These are phyloP conservation scores for Hirudo medicinalis DNA, from an alignment of 1,140 invertebrate species.

Conservation along the genomic window DNA sequence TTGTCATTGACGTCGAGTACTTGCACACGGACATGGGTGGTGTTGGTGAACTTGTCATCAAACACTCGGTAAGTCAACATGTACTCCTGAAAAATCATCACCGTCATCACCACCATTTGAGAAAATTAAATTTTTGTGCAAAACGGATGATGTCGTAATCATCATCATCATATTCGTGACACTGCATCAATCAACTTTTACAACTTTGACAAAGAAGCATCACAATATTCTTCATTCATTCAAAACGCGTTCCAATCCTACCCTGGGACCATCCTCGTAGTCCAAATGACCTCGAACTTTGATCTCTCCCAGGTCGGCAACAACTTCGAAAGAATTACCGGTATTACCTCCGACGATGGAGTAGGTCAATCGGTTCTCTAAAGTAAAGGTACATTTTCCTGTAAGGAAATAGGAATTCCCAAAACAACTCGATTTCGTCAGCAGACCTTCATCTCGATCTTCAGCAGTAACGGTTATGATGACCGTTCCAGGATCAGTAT, in stretches of 20 bases:
- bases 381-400: conserved; percentile 32
- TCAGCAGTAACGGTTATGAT: conserved; percentile 92
- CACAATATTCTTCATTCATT: no score
- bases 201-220: no score
- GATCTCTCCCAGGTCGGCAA: conserved; percentile 91
- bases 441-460: conserved; percentile 86
- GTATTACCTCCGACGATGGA: conserved; percentile 96
- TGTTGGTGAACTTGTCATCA: conserved; percentile 25
- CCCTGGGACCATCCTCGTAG: conserved; percentile 60
- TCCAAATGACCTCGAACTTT: conserved; percentile 83
- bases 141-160: no score
- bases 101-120: not conserved
- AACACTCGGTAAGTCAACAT: conserved; percentile 22
- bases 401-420: no score
- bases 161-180: not conserved
- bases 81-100: conserved; percentile 21
- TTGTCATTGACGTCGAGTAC: conserved; percentile 24
- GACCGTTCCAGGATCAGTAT: conserved; percentile 90
- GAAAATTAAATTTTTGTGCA: no score
- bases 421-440: no score
- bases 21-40: conserved; percentile 18
- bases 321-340: conserved; percentile 87
- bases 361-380: conserved; percentile 94
- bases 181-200: no score
- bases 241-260: conserved; percentile 38